Evolutionary conservation across 2,113 vertebrate species (phyloP), one percentile per base, ranked within the genome.

Genomic region (Xenotilapia leptura): DNA sequence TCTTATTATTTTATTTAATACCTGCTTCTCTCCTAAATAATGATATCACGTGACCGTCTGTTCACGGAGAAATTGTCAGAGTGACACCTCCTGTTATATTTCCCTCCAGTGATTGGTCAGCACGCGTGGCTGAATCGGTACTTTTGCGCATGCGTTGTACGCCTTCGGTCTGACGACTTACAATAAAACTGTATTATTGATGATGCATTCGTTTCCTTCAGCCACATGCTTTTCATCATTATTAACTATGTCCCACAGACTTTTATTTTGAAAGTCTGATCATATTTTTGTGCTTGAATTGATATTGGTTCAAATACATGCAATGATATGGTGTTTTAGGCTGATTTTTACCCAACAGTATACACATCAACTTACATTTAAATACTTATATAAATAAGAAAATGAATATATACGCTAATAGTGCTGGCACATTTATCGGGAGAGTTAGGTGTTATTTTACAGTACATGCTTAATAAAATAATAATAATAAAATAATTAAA

Each of bases 141-240:
- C 8, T 56, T 60, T 8, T 85, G 95, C 95, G 95, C 95, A 94
- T 94, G 96, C 94, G 95, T 33, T 1, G 3, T 86, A 13, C 11
- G 47, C 56, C 58, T 26, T 65, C 19, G 33, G 19, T n/a, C 60
- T 38, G 6, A 38, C 7, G 33, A 13, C 19, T 6, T 62, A 62
- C 28, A 62, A 62, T 4, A 19, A 33, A 62, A 62, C 58, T 62
- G 58, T 62, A 62, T 62, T 73, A 47, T 75, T 49, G 42, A 75
- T 5, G 2, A 49, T 49, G 9, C 26, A 12, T 28, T 75, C 4
- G 23, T 26, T 75, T 75, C 23, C 14, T 75, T 75, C 23, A 75
- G 21, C 42, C 68, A 28, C 23, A 31, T 11, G 15, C 23, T 49
- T 49, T 77, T 19, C 15, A 77, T 19, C 23, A 75, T 49, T 19